Base-by-base conservation (phyloP, 2,113 vertebrate species). In the Scatophagus argus region DNA sequence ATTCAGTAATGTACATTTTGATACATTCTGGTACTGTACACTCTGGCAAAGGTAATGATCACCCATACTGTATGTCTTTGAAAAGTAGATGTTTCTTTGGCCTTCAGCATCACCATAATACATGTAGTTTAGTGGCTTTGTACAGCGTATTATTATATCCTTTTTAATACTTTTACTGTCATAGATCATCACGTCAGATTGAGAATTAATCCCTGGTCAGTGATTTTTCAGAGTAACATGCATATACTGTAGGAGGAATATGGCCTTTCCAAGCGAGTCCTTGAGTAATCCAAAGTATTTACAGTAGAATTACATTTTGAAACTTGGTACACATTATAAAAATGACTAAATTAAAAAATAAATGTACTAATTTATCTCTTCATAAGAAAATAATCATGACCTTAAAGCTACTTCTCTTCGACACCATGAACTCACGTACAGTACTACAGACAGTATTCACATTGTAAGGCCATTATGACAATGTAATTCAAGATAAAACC, bases 271-370 rank as follows among this genome's bases (percentile, higher is more conserved):
- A 87, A 87, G 74, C 84, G 74, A 77, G 73, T 89, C 88, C 84
- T 89, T 77, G 86, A 89, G 90, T 85, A 90, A 78, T 87, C 83
- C 86, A 87, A 87, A 92, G 72, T 91, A 92, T 91, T 88, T 91
- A 93, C 89, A 92, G 29, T 85, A 82, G 31, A 84, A 80, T 74
- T 87, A 91, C 87, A 88, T 77, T 80, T 83, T 87, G 74, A 58
- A 84, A 90, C 81, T 72, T 73, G 87, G 82, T 80, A 86, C 75
- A 92, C 79, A 73, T 91, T 92, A 91, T 92, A 91, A 93, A 93
- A 93, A 93, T 91, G 91, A 93, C 86, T 88, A 93, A 93, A 91
- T 91, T n/a, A 77, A 93, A 92, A 93, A 92, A 94, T 94, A 94
- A 92, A 88, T 91, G 86, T 91, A 87, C 88, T 89, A 84, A 84